A percentile compares a stretch with the other conserved stretches of the same genome.
These are phyloP conservation scores for Perithous albicinctus DNA, from an alignment of 2,888 invertebrate genomes.

Conservation along the genomic window DNA sequence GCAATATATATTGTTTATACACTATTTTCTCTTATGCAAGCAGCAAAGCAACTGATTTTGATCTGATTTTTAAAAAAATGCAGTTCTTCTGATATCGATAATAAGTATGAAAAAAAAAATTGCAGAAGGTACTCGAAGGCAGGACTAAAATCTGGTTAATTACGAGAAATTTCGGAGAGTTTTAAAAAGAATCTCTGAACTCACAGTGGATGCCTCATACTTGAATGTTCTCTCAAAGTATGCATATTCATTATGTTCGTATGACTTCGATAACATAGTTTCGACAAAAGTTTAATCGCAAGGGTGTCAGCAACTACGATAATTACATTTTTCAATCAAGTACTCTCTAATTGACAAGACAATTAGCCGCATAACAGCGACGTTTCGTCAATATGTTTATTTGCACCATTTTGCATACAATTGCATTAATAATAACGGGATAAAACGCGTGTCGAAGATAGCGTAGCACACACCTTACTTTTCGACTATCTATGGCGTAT, in stretches of 20 bases:
- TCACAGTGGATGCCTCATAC: too few relatives aligned
- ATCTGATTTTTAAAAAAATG: too few relatives aligned
- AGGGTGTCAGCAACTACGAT: not conserved
- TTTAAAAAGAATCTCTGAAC: too few relatives aligned
- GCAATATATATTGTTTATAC: too few relatives aligned
- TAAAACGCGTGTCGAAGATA: slow-evolving; percentile 8
- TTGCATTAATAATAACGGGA: slow-evolving; percentile 13
- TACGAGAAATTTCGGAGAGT: too few relatives aligned
- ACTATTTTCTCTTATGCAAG: too few relatives aligned
- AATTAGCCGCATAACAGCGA: not conserved
- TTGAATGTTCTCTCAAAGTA: not conserved
- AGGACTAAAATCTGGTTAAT: too few relatives aligned
- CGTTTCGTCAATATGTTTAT: slow-evolving; percentile 15
- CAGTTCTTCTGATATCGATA: too few relatives aligned
- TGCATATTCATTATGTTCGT: not conserved
- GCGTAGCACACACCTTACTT: slow-evolving; percentile 5
- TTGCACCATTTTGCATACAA: slow-evolving; percentile 17
- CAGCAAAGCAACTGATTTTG: too few relatives aligned
- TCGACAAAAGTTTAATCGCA: not conserved
- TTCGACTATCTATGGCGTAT: slow-evolving; percentile 1
- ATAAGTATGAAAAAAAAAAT: too few relatives aligned
- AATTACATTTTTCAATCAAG: not conserved
- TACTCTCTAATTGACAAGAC: slow-evolving; percentile 15
- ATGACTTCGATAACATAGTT: not conserved
- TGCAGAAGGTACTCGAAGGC: too few relatives aligned